These are phyloP conservation scores for Herpailurus yagouaroundi DNA, from an alignment of 2,113 vertebrate genomes.

Conservation along the genomic window DNA sequence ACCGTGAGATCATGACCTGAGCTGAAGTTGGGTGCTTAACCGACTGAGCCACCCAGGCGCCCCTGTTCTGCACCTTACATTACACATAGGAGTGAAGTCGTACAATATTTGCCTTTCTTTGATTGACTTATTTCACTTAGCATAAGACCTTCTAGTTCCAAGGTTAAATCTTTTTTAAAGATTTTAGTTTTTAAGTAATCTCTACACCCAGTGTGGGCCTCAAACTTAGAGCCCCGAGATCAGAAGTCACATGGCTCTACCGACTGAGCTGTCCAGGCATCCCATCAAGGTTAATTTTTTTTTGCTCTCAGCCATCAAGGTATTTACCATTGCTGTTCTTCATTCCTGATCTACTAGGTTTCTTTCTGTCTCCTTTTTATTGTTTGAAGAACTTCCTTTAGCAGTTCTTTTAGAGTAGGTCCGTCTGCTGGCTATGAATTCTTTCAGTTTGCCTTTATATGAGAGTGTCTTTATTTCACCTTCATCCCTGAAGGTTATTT, in stretches of 20 bases:
- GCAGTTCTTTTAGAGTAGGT: background rate
- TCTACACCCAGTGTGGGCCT: background rate
- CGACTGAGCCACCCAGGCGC: too few relatives aligned
- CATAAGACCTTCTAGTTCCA: background rate
- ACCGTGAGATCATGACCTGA: too few relatives aligned
- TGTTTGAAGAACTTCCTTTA: background rate
- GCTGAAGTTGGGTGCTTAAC: too few relatives aligned
- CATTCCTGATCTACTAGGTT: background rate
- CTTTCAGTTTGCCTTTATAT: background rate
- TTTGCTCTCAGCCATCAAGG: background rate
- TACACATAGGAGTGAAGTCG: too few relatives aligned
- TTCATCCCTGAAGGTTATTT: background rate
- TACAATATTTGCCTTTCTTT: too few relatives aligned
- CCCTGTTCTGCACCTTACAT: too few relatives aligned
- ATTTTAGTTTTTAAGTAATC: background rate
- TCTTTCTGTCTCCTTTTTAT: background rate
- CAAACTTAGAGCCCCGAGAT: background rate
- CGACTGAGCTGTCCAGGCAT: background rate
- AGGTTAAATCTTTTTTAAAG: background rate
- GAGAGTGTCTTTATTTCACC: constrained; percentile 9
- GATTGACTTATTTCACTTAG: too few relatives aligned
- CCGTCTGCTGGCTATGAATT: background rate
- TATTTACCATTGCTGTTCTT: background rate
- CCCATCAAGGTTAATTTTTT: background rate
- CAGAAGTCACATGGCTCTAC: background rate